Conservation (phyloP, 37 sponge, comb jelly and placozoan genomes). For the Chondrilla cf. caribensis region DNA sequence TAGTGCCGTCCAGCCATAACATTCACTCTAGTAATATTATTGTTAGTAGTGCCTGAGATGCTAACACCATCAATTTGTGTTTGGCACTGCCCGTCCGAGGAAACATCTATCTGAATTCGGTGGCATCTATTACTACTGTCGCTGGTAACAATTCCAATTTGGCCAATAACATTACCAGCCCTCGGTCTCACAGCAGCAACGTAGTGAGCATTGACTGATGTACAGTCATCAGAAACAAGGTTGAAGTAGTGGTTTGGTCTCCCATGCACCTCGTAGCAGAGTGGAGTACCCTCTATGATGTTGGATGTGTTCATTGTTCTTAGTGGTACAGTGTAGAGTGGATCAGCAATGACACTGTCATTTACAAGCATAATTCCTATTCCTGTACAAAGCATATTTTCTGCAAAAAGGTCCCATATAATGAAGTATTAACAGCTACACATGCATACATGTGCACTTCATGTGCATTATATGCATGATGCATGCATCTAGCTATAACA, state of each 20-base stretch:
- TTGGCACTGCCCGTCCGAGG: slow-evolving; percentile 17
- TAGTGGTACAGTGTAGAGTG: no score
- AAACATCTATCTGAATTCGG: slow-evolving; percentile 39
- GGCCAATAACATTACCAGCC: slow-evolving; percentile 49
- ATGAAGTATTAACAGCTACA: no score
- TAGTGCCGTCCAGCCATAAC: not conserved
- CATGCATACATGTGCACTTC: no score
- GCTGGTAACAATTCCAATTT: slow-evolving; percentile 37
- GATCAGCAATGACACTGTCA: no score
- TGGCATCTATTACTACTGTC: slow-evolving; percentile 4
- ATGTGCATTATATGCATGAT: no score
- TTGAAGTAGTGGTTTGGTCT: not conserved
- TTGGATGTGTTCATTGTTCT: not conserved
- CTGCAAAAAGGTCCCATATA: no score
- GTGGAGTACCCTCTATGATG: not conserved
- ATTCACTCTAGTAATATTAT: slow-evolving; percentile 7
- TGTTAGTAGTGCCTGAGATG: not conserved
- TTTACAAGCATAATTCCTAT: no score
- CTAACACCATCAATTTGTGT: slow-evolving; percentile 1
- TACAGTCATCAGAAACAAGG: not conserved
- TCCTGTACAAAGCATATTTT: no score
- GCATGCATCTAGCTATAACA: no score
- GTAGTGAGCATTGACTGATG: not conserved
- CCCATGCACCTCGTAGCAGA: slow-evolving; percentile 1
- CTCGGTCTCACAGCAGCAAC: not conserved